Evolutionary conservation across 1,140 invertebrate species (phyloP).

Genomic region (Papilio machaon): DNA sequence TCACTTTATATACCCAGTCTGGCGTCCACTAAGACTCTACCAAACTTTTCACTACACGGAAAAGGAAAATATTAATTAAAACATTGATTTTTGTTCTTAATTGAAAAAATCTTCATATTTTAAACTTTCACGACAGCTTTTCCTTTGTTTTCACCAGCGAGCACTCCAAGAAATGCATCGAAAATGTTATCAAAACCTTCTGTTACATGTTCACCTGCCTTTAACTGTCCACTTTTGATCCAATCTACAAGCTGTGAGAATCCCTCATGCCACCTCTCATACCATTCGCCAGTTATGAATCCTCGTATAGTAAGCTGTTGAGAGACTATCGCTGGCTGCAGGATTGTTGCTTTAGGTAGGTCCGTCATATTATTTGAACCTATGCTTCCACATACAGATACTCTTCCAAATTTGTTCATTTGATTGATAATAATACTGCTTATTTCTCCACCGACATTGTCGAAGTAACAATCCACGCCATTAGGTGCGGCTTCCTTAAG

Average conservation of each 20-base stretch:
- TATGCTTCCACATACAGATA: conserved; percentile 30
- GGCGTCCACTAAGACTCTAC: no score
- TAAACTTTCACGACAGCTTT: conserved; percentile 82
- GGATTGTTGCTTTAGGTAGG: conserved; percentile 30
- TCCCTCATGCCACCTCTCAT: conserved; percentile 63
- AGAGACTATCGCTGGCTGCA: conserved; percentile 25
- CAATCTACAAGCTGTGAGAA: conserved; percentile 71
- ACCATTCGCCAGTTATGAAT: conserved; percentile 34
- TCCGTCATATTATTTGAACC: conserved; percentile 27
- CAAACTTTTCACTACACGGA: no score
- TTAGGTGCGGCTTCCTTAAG: conserved; percentile 25
- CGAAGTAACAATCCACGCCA: conserved; percentile 21
- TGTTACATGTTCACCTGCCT: conserved; percentile 78
- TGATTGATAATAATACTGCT: conserved; percentile 26
- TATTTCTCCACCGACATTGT: conserved; percentile 36
- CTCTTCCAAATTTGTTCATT: conserved; percentile 29
- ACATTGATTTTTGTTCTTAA: no score
- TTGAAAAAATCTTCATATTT: not conserved
- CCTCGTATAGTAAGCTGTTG: conserved; percentile 30
- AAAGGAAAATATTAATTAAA: no score
- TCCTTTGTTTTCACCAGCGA: conserved; percentile 82
- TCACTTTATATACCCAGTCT: no score
- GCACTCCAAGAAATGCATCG: conserved; percentile 82
- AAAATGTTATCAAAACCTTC: conserved; percentile 83
- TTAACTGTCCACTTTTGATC: conserved; percentile 81